These are phyloP conservation scores for Epinephelus coioides DNA, from an alignment of 2,797 vertebrate genomes.

Conservation along the genomic window DNA sequence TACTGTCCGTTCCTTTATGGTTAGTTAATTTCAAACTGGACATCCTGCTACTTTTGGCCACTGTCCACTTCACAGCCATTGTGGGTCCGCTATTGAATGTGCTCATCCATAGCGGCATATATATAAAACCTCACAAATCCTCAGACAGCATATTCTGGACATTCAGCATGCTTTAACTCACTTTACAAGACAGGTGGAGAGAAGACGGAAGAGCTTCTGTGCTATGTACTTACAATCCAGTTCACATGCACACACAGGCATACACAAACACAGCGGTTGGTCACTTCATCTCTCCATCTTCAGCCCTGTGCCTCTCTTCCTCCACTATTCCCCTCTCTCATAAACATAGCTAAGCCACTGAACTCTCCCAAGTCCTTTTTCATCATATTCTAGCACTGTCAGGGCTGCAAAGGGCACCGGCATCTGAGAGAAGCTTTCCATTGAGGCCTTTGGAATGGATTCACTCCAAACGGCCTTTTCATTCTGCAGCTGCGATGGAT, in stretches of 20 bases:
- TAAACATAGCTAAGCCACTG: constrained; percentile 68
- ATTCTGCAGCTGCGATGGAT: constrained; percentile 85
- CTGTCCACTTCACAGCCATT: constrained; percentile 1
- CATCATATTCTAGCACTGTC: constrained; percentile 76
- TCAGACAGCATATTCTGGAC: constrained; percentile 12
- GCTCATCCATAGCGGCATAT: not conserved
- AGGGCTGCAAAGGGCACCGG: constrained; percentile 74
- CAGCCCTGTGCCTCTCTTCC: constrained; percentile 32
- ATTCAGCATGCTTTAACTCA: constrained; percentile 6
- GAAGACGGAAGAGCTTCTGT: constrained; percentile 1
- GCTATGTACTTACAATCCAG: constrained; percentile 31
- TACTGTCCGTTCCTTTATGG: constrained; percentile 2
- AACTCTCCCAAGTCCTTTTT: constrained; percentile 70
- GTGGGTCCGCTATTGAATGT: constrained; percentile 4
- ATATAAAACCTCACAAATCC: constrained; percentile 24
- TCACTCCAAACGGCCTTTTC: constrained; percentile 84
- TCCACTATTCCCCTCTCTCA: constrained; percentile 43
- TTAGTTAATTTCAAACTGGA: constrained; percentile 36
- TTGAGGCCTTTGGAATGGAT: constrained; percentile 78
- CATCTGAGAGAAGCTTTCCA: constrained; percentile 78
- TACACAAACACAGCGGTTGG: constrained; percentile 31
- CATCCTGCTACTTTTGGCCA: constrained; percentile 6
- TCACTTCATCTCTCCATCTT: constrained; percentile 63
- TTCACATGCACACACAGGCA: constrained; percentile 36
- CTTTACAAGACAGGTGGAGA: constrained; percentile 4